Conservation (phyloP, 1,140 invertebrate genomes). For the Macrobrachium nipponense region DNA sequence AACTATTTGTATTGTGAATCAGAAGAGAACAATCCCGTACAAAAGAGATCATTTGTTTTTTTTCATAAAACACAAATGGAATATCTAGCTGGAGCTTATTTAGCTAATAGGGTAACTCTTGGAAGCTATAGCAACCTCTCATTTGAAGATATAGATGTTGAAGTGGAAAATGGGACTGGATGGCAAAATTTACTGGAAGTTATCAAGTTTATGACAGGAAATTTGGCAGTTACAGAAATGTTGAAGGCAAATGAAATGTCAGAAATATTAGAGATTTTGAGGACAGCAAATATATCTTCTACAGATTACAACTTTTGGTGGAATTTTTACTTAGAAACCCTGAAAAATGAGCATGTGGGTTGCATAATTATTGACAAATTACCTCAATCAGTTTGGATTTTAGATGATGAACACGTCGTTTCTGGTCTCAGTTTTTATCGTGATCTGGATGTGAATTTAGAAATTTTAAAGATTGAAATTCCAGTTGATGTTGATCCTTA, state of each 20-base stretch:
- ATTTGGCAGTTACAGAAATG: not conserved
- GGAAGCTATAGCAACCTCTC: not conserved
- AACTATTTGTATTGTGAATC: not conserved
- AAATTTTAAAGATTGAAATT: conserved; percentile 21
- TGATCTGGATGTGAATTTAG: not conserved
- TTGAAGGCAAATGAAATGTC: not conserved
- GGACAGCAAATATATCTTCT: not conserved
- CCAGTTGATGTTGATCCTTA: conserved; percentile 13
- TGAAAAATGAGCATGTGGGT: not conserved
- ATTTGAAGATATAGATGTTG: not conserved
- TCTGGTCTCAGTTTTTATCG: conserved; percentile 14
- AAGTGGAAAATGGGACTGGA: not conserved
- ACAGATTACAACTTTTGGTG: conserved; percentile 24
- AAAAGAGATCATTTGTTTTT: conserved; percentile 16
- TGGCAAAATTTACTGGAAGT: conserved; percentile 14
- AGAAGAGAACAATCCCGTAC: not conserved
- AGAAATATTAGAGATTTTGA: conserved; percentile 8
- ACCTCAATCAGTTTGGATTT: not conserved
- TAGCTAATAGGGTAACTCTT: not conserved
- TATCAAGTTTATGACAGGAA: conserved; percentile 23
- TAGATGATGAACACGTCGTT: conserved; percentile 2
- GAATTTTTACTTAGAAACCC: conserved; percentile 19
- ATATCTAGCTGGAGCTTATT: conserved; percentile 34
- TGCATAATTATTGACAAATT: conserved; percentile 2
- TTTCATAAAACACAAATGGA: conserved; percentile 51